A percentile compares a stretch with the other conserved stretches of the same genome.
Evolutionary conservation across 2,888 invertebrate species (phyloP).

Genomic region (Xylocampa areola): DNA sequence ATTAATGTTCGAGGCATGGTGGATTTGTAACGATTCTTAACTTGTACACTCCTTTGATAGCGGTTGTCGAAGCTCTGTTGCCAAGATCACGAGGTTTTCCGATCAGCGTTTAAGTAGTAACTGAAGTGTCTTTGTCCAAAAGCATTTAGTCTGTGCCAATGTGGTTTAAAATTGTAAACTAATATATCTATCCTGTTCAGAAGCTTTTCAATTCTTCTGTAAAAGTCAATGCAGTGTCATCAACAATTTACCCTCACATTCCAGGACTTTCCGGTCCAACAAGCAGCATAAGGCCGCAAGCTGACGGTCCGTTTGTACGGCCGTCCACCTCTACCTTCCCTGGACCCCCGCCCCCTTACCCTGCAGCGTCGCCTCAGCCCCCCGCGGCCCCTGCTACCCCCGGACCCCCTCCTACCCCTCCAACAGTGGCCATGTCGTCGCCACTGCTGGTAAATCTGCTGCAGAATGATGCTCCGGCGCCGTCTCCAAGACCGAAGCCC

Average conservation of each 20-base stretch:
- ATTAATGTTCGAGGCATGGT: too few relatives aligned
- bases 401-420: conserved; percentile 61
- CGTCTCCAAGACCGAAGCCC: conserved; percentile 74
- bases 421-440: conserved; percentile 94
- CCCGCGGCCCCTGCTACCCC: conserved; percentile 22
- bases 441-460: conserved; percentile 97
- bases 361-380: conserved; percentile 63
- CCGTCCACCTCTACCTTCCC: conserved; percentile 76
- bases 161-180: too few relatives aligned
- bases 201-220: too few relatives aligned
- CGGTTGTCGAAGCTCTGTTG: too few relatives aligned
- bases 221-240: background rate
- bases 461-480: conserved; percentile 93
- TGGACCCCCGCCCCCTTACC: conserved; percentile 81
- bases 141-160: too few relatives aligned
- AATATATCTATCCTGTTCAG: too few relatives aligned
- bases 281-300: conserved; percentile 53
- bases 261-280: conserved; percentile 70
- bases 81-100: too few relatives aligned
- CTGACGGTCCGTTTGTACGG: conserved; percentile 72
- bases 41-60: too few relatives aligned
- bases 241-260: background rate
- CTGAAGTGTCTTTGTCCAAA: too few relatives aligned
- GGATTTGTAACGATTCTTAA: too few relatives aligned
- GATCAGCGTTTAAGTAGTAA: too few relatives aligned